Evolutionary conservation across 1,140 invertebrate genomes (phyloP), one percentile per base, ranked within the genome.

Genomic region (Meloidogyne floridensis): DNA sequence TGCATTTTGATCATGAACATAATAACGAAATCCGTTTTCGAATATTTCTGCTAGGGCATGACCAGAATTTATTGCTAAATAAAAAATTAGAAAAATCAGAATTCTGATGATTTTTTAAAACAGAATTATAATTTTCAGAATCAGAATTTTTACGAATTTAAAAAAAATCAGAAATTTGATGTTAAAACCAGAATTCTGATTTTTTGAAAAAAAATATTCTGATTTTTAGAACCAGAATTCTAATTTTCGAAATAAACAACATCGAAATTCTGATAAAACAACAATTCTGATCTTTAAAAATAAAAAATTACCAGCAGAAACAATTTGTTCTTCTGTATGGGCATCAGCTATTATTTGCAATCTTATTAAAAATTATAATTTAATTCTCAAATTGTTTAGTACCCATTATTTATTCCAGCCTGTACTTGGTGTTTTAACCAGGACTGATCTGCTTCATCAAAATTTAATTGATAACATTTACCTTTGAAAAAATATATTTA

Each of bases 331-430:
- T 70, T 89, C 88, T 9, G 79, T 72, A 75, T 90, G 88, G 18
- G 83, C 80, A 83, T 89, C 88, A 2, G 87, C 87, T 54, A 88
- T 86, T 65, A 89, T 84, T 81, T 89, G 88, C 11, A 89, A 79
- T 20, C 86, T 87, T 51, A 20, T 43, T 18, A 20, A 54, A 11
- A 5, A 53, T 7, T 72, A 65, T 18, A 76, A 18, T 2, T 83
- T 6, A 15, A 20, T 77, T n/a, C 3, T 56, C 20, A 4, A 18
- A 51, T 43, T 15, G 9, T 83, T 2, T n/a, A 4, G 11, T 8
- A 86, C 84, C 86, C 87, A 81, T 89, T 89, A 51, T 80, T 79
- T 69, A 89, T 87, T 73, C 87, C 87, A 42, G 85, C 69, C 56
- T 88, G 87, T 51, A 81, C 80, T 73, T 87, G 87, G 32, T 81